Conservation (phyloP, 2,797 vertebrate genomes). For the Epinephelus awoara region DNA sequence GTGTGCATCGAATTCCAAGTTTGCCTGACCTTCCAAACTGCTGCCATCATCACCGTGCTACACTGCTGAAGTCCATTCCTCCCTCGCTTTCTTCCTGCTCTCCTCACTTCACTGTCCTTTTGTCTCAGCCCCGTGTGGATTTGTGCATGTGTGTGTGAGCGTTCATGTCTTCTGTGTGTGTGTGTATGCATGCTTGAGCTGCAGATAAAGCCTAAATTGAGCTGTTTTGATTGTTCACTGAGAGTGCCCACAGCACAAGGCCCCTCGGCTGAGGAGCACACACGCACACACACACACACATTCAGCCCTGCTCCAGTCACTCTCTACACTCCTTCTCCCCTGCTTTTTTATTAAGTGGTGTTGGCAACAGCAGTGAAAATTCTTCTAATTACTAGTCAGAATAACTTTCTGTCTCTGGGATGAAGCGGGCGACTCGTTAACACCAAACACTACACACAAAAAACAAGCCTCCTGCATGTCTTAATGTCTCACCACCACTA, state of each 20-base stretch:
- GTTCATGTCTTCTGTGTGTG: constrained; percentile 9
- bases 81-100: constrained; percentile 55
- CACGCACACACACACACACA: constrained; percentile 45
- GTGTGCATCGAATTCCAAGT: constrained; percentile 76
- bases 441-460: constrained; percentile 58
- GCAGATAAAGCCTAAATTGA: constrained; percentile 87
- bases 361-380: constrained; percentile 81
- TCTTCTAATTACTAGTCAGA: constrained; percentile 87
- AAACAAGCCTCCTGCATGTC: constrained; percentile 51
- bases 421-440: constrained; percentile 78
- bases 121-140: constrained; percentile 68
- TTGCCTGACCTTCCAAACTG: constrained; percentile 82
- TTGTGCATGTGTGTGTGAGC: constrained; percentile 24
- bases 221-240: constrained; percentile 86
- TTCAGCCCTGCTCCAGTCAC: constrained; percentile 58
- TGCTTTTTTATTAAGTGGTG: constrained; percentile 80
- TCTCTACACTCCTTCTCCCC: constrained; percentile 55
- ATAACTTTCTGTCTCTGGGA: constrained; percentile 81
- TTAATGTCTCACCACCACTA: constrained; percentile 68
- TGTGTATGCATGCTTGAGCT: constrained; percentile 71
- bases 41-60: constrained; percentile 73
- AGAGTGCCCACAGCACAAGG: constrained; percentile 79
- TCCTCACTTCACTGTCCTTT: constrained; percentile 74
- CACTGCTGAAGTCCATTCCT: constrained; percentile 60
- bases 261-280: constrained; percentile 67